Evolutionary conservation across 2,113 vertebrate genomes (phyloP), one percentile per base, ranked within the genome.

Genomic region (Myodes glareolus): DNA sequence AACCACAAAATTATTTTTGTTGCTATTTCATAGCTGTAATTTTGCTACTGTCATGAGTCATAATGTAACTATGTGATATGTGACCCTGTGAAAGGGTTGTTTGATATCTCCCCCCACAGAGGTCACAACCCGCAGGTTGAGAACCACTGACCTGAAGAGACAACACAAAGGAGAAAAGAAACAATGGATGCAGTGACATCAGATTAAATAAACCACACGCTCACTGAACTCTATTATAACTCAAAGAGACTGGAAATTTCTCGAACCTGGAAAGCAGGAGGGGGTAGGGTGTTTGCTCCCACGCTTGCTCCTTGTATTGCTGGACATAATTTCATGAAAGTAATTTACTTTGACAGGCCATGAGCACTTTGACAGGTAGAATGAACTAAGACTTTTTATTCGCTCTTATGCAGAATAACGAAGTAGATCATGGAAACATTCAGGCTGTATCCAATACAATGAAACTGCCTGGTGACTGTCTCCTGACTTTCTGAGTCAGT

Each of bases 401-500:
- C 12, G 10, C 55, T 75, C 82, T 93, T n/a, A 47, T 50, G 50
- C 36, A 61, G 90, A 91, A 42, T 68, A 42, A 63, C 33, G 47
- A 84, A 76, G 39, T 23, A 81, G 92, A 31, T 31, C 13, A 2
- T 3, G 17, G 45, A 36, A 27, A 68, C 42, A 25, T 27, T 78
- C 29, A 42, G 39, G 52, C 33, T 10, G 7, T 42, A 29, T 0
- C 39, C n/a, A 3, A 0, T 36, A 6, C 6, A 36, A 47, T 67
- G 77, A 77, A 70, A 25, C 6, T 2, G 72, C 73, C 21, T 23
- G 33, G 13, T 90, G 92, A 76, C 67, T 27, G 7, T 87, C 97
- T 47, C n/a, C 75, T 94, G 96, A 95, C 77, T 33, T 89, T 82
- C 70, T 58, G 91, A 95, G 27, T 93, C 95, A 50, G 33, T 81